Conservation (phyloP, 2,113 vertebrate genomes). For the Elanoides forficatus region DNA sequence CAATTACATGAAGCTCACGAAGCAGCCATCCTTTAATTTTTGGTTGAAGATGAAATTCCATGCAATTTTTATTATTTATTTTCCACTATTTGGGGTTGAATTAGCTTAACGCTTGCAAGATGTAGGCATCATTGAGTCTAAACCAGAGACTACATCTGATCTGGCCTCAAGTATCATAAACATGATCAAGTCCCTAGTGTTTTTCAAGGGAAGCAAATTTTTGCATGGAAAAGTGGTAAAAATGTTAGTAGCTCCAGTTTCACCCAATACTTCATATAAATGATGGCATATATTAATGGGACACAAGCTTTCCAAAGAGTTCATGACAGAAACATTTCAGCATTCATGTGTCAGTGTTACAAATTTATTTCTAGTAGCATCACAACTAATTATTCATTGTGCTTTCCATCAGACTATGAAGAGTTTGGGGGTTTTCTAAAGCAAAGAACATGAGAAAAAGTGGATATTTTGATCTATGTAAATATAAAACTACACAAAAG, state of each 20-base stretch:
- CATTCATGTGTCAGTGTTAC: not conserved
- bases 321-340: not conserved
- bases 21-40: not conserved
- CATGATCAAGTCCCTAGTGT: accelerated
- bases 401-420: not conserved
- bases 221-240: not conserved
- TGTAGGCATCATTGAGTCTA: not conserved
- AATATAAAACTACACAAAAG: not conserved
- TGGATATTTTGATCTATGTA: not conserved
- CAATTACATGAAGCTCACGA: not conserved
- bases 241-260: not conserved
- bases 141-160: not conserved
- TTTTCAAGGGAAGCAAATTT: not conserved
- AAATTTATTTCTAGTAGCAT: not conserved
- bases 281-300: not conserved
- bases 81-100: not conserved
- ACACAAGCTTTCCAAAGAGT: not conserved
- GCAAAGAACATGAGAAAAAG: not conserved
- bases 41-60: not conserved
- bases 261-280: not conserved
- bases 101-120: not conserved
- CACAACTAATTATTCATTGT: not conserved
- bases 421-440: not conserved
- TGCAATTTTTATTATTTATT: not conserved
- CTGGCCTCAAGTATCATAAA: not conserved